Evolutionary conservation across 2,888 invertebrate genomes (phyloP), one percentile per base, ranked within the genome.

Genomic region (Actias luna): DNA sequence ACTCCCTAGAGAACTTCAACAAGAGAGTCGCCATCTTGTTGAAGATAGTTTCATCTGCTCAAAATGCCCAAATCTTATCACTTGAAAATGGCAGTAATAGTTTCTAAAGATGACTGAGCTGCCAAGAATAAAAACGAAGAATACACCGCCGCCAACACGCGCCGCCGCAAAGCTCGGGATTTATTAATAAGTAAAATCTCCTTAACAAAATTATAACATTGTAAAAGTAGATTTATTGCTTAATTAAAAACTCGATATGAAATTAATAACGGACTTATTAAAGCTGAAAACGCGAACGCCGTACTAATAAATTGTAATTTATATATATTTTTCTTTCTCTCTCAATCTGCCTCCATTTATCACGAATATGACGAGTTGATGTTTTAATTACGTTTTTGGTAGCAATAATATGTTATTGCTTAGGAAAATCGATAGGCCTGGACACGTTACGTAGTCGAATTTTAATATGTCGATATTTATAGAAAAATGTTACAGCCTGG

Each of bases 211-310:
- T 31, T 55, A 57, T 55, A 27, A 42, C 42, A 42, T 31, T 25
- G 39, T 18, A 58, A 46, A 57, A 42, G 57, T 52, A 62, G 42
- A 62, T 58, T 58, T 62, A 62, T 42, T 57, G 42, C 61, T 62
- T 33, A 42, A 58, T 58, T 61, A 61, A 61, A 27, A 55, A 29
- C 29, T 27, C 29, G 55, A 29, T 57, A 61, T 31, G 55, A 31
- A 61, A 61, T 61, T 62, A 58, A 62, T 58, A 58, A 62, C 58
- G 25, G 33, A n/a, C 14, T 62, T 62, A 62, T 58, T 58, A 62
- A 62, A 62, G 42, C 58, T 29, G 29, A 31, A 39, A 58, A 42
- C 31, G 31, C 33, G 42, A 22, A 31, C 39, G 31, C 61, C 35
- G 31, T 10, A 16, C 57, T 33, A 8, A 33, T 42, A 33, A 62